Evolutionary conservation across 1,140 invertebrate species (phyloP).

Genomic region (Apis cerana): DNA sequence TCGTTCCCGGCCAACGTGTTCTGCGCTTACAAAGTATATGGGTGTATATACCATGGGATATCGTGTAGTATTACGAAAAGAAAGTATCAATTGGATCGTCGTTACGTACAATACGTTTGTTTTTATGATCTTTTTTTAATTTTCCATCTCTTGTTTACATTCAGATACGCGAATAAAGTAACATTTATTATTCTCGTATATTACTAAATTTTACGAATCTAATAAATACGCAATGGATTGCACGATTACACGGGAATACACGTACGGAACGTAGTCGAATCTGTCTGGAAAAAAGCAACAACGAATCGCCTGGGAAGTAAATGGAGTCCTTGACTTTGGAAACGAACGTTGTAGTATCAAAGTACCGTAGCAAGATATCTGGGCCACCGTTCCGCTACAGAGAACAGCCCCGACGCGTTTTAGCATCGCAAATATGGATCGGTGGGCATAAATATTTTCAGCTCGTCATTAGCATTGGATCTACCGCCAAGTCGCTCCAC

Average conservation of each 20-base stretch:
- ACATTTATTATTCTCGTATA: too few species aligned
- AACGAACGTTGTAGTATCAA: too few species aligned
- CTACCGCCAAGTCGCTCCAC: not conserved
- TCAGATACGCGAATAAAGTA: too few species aligned
- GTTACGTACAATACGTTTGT: not conserved
- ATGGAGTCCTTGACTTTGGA: too few species aligned
- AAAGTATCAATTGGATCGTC: not conserved
- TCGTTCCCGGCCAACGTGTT: not conserved
- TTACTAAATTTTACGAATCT: too few species aligned
- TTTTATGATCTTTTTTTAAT: not conserved
- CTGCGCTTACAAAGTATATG: not conserved
- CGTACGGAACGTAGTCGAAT: too few species aligned
- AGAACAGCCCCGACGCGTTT: not conserved
- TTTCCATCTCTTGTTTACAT: too few species aligned
- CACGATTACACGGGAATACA: too few species aligned
- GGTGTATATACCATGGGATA: not conserved
- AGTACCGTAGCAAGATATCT: too few species aligned
- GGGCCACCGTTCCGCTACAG: not conserved
- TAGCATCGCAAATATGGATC: not conserved
- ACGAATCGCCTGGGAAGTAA: too few species aligned
- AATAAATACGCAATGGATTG: too few species aligned
- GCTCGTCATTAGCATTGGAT: conserved; percentile 41
- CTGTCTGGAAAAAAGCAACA: too few species aligned
- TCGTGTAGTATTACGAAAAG: not conserved
- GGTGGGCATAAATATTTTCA: not conserved